Conservation (phyloP, 53 echinoderm and acorn worm genomes). For the Temnopleurus reevesii region DNA sequence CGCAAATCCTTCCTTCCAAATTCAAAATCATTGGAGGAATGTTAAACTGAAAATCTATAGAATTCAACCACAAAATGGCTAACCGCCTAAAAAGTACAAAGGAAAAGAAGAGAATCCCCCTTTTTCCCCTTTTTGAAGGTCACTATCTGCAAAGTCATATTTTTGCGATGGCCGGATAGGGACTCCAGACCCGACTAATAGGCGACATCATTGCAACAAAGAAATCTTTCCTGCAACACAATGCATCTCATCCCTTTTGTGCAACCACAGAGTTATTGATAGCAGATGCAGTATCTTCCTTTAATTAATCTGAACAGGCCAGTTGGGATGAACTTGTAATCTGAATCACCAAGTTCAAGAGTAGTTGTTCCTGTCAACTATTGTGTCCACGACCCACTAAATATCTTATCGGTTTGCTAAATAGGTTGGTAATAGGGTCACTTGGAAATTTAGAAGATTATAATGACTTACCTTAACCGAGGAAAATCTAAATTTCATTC, state of each 20-base stretch:
- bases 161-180: neutral
- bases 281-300: neutral
- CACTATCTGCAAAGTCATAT: neutral
- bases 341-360: neutral
- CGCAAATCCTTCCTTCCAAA: too few species aligned
- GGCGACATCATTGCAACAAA: conserved; percentile 14
- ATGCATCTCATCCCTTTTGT: conserved; percentile 17
- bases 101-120: neutral
- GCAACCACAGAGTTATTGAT: conserved; percentile 14
- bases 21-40: too few species aligned
- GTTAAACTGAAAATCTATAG: too few species aligned
- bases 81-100: neutral
- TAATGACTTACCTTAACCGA: too few species aligned
- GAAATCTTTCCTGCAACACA: neutral
- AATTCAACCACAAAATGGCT: neutral
- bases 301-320: neutral
- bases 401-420: too few species aligned
- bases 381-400: neutral
- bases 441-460: too few species aligned
- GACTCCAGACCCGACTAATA: neutral
- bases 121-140: neutral
- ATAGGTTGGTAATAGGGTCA: too few species aligned
- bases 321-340: neutral
- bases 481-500: too few species aligned
- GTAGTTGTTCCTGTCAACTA: neutral